Conservation (phyloP, 2,888 invertebrate genomes). For the Pollenia griseotomentosa region DNA sequence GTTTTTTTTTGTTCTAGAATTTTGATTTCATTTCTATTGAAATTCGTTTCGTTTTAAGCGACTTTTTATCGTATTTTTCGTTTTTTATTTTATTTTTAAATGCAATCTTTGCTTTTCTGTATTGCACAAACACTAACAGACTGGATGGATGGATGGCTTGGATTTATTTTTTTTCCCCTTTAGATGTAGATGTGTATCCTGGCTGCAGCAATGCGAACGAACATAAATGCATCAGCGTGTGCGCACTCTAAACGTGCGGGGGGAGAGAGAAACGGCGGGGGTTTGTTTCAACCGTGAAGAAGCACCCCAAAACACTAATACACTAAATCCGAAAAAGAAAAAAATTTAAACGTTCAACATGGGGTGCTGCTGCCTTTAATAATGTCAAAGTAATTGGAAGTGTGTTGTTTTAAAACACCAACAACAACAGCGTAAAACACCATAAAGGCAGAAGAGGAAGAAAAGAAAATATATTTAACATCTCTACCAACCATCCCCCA, state of each 20-base stretch:
- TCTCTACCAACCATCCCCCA: conserved; percentile 55
- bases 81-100: conserved; percentile 62
- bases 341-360: conserved; percentile 33
- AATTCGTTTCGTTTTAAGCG: conserved; percentile 44
- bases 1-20: conserved; percentile 1
- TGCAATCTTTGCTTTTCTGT: conserved; percentile 74
- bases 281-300: conserved; percentile 57
- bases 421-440: conserved; percentile 18
- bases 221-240: conserved; percentile 70
- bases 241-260: conserved; percentile 70
- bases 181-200: conserved; percentile 74
- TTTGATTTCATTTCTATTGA: conserved; percentile 27
- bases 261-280: conserved; percentile 58
- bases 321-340: conserved; percentile 73
- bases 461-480: conserved; percentile 4
- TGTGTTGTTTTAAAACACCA: conserved; percentile 76
- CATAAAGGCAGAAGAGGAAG: conserved; percentile 15
- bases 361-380: conserved; percentile 62
- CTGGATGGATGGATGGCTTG: conserved; percentile 68
- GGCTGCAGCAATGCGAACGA: conserved; percentile 68
- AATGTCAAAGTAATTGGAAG: conserved; percentile 81
- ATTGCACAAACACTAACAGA: conserved; percentile 75
- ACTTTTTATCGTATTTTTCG: conserved; percentile 68
- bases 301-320: conserved; percentile 53
- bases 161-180: conserved; percentile 49